A percentile compares a stretch with the other conserved stretches of the same genome.
Conservation (phyloP, 2,888 invertebrate genomes). For the Petrolisthes manimaculis region DNA sequence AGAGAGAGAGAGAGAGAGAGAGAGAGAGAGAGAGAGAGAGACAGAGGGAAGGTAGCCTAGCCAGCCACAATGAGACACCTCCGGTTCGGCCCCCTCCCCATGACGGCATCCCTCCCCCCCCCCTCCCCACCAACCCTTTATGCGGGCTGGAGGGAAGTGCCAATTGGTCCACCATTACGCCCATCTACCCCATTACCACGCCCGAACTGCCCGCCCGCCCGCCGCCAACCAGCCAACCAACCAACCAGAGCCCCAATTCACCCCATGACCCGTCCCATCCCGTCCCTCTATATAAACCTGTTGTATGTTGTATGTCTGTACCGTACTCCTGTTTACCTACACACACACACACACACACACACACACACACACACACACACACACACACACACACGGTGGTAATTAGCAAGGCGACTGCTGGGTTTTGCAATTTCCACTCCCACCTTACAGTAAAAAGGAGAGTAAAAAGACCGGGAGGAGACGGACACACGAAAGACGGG, state of each 20-base stretch:
- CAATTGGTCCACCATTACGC: slow-evolving; percentile 51
- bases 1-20: not conserved
- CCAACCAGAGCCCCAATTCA: too few species aligned
- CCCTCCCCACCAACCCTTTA: too few species aligned
- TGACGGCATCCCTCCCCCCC: too few species aligned
- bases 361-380: not conserved
- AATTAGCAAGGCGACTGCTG: too few species aligned
- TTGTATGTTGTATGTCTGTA: too few species aligned
- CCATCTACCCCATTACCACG: not conserved
- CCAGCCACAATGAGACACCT: slow-evolving; percentile 36
- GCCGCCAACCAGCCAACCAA: too few species aligned
- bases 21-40: not conserved
- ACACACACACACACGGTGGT: not conserved
- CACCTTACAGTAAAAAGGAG: too few species aligned
- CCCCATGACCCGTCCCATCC: too few species aligned
- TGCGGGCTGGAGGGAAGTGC: slow-evolving; percentile 50
- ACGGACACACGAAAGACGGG: too few species aligned
- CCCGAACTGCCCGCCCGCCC: not conserved
- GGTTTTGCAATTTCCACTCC: too few species aligned
- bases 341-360: not conserved
- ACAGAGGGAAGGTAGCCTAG: slow-evolving; percentile 7
- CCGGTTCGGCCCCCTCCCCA: slow-evolving; percentile 23
- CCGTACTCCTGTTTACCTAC: not conserved
- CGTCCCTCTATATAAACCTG: too few species aligned
- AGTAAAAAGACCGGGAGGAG: too few species aligned